A percentile compares a stretch with the other conserved stretches of the same genome.
Conservation (phyloP, 2,888 invertebrate genomes). For the Phlogophora meticulosa region DNA sequence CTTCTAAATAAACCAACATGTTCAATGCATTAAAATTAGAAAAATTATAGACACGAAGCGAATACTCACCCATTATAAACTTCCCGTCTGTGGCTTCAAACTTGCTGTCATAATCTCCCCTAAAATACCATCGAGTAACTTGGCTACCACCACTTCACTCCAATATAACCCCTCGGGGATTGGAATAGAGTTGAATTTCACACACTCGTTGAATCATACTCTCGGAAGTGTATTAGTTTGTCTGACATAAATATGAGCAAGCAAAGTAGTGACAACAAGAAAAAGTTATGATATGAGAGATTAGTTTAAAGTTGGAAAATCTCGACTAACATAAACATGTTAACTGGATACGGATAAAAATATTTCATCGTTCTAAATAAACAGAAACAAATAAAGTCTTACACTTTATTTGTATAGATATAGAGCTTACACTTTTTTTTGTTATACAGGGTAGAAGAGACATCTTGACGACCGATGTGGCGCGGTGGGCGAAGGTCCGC, state of each 20-base stretch:
- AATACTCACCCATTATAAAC: conserved; percentile 48
- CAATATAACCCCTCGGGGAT: neutral
- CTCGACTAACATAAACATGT: conserved; percentile 22
- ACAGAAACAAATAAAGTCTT: conserved; percentile 2
- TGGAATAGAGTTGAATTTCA: conserved; percentile 24
- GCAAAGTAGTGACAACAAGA: conserved; percentile 37
- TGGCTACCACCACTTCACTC: conserved; percentile 2
- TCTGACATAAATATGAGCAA: conserved; percentile 52
- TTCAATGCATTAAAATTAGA: conserved; percentile 3
- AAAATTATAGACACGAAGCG: neutral
- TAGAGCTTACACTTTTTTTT: too few relatives aligned
- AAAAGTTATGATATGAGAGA: conserved; percentile 44
- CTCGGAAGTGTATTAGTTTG: conserved; percentile 39
- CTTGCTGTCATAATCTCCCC: conserved; percentile 57
- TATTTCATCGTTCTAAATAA: conserved; percentile 10
- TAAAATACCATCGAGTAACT: conserved; percentile 54
- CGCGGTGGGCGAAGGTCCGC: too few relatives aligned
- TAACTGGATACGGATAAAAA: conserved; percentile 8
- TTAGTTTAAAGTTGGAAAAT: conserved; percentile 24
- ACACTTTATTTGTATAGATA: too few relatives aligned
- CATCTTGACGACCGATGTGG: too few relatives aligned
- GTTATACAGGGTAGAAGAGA: too few relatives aligned
- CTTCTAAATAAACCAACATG: neutral
- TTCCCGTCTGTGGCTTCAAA: conserved; percentile 49
- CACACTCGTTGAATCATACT: neutral